A percentile compares a stretch with the other conserved stretches of the same genome.
Conservation (phyloP, 2,888 invertebrate species). For the Chesias legatella region DNA sequence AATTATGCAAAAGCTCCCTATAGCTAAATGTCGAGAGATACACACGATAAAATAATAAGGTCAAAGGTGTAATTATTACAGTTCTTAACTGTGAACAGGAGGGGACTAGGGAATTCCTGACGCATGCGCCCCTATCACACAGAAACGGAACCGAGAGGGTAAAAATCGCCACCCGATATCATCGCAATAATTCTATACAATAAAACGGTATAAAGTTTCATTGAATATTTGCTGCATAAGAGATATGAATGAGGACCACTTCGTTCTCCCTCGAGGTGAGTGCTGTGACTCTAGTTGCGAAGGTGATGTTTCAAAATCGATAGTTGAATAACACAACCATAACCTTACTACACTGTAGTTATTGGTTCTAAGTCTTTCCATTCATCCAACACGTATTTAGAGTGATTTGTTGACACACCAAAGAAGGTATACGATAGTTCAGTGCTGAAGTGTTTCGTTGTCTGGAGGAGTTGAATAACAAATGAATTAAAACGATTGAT, state of each 20-base stretch:
- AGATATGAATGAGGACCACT: constrained; percentile 95
- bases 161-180: constrained; percentile 25
- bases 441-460: not conserved
- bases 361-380: not conserved
- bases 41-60: constrained; percentile 26
- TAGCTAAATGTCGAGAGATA: constrained; percentile 10
- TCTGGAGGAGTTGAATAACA: constrained; percentile 15
- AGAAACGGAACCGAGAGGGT: constrained; percentile 21
- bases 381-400: not conserved
- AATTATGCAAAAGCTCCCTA: not conserved
- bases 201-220: constrained; percentile 49
- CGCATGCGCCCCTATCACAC: constrained; percentile 48
- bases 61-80: constrained; percentile 35
- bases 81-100: constrained; percentile 32
- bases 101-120: constrained; percentile 33
- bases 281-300: constrained; percentile 32
- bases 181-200: constrained; percentile 24
- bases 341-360: constrained; percentile 47
- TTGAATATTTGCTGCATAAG: constrained; percentile 62
- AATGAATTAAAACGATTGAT: constrained; percentile 17
- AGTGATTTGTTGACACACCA: not conserved
- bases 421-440: too few species aligned
- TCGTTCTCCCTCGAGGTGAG: constrained; percentile 91
- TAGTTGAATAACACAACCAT: constrained; percentile 68
- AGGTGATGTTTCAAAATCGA: constrained; percentile 57